Evolutionary conservation across 2,797 vertebrate genomes (phyloP).

Genomic region (Chrysolophus pictus): DNA sequence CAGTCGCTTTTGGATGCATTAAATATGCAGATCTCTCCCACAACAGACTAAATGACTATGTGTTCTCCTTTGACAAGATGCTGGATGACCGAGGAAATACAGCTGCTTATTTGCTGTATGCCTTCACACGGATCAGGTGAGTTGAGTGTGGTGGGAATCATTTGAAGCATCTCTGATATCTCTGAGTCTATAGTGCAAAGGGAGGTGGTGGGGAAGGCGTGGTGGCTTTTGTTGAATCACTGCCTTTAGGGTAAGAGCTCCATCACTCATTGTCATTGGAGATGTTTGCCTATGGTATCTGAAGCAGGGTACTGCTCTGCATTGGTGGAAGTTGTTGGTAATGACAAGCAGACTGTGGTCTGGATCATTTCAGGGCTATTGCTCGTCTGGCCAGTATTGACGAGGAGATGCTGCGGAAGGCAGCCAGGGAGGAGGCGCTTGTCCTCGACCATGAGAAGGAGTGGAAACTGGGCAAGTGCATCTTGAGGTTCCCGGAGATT

Average conservation of each 20-base stretch:
- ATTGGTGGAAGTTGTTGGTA: not conserved
- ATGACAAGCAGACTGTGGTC: not conserved
- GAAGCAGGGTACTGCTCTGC: not conserved
- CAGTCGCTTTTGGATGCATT: conserved; percentile 94
- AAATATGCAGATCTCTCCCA: conserved; percentile 97
- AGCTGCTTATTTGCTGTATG: conserved; percentile 94
- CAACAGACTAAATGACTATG: conserved; percentile 95
- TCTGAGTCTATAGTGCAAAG: not conserved
- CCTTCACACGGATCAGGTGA: conserved; percentile 95
- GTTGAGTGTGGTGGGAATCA: not conserved
- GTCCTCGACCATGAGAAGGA: conserved; percentile 94
- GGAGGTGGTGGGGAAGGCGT: not conserved
- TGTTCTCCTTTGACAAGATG: conserved; percentile 99
- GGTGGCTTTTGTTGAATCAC: no score
- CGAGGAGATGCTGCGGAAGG: conserved; percentile 84
- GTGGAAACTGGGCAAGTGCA: conserved; percentile 95
- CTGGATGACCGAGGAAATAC: conserved; percentile 97
- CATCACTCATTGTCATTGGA: not conserved
- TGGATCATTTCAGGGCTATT: conserved; percentile 85
- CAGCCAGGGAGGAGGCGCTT: conserved; percentile 86
- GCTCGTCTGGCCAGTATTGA: conserved; percentile 90
- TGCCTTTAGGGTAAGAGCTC: not conserved
- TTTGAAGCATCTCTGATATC: no score
- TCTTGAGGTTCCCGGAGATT: conserved; percentile 94
- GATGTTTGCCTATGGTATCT: not conserved